These are phyloP conservation scores for Cremastobaeus sp. DNA, from an alignment of 2,888 invertebrate species.

Conservation along the genomic window DNA sequence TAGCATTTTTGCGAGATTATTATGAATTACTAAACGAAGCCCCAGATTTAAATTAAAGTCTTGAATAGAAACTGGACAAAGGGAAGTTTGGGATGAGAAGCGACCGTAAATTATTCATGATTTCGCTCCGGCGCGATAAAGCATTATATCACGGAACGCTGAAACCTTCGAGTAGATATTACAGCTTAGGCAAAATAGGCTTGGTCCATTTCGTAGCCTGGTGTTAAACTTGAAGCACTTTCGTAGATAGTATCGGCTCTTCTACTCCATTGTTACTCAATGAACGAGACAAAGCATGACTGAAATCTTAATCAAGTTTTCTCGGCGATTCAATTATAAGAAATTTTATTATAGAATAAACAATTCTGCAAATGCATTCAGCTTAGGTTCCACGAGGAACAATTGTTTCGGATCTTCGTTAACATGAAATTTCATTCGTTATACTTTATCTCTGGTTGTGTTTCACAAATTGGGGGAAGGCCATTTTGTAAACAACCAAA, in stretches of 20 bases:
- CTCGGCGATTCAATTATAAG: constrained; percentile 49
- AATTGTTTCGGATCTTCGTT: constrained; percentile 16
- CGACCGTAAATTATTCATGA: constrained; percentile 63
- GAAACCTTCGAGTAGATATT: constrained; percentile 65
- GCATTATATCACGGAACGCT: constrained; percentile 61
- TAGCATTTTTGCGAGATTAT: constrained; percentile 61
- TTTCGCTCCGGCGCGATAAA: constrained; percentile 60
- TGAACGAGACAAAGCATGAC: constrained; percentile 53
- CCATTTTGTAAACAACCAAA: too few species aligned
- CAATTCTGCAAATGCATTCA: constrained; percentile 33
- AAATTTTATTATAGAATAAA: constrained; percentile 50
- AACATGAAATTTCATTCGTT: constrained; percentile 8
- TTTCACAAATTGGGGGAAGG: too few species aligned
- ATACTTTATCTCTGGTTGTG: too few species aligned
- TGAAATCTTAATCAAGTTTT: constrained; percentile 56
- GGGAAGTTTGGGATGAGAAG: constrained; percentile 53
- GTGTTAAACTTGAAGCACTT: constrained; percentile 64
- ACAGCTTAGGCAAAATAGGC: constrained; percentile 68
- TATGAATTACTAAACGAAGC: constrained; percentile 57
- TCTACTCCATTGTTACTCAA: constrained; percentile 56
- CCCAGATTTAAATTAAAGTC: constrained; percentile 64
- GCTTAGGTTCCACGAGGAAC: constrained; percentile 5
- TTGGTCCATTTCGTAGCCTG: constrained; percentile 57
- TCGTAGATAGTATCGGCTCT: constrained; percentile 54
- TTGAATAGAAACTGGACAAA: constrained; percentile 61